Percentiles rank a stretch among this genome's conserved stretches.
These are phyloP conservation scores for Pterocles orientalis DNA, from an alignment of 2,113 vertebrate species.

Conservation along the genomic window DNA sequence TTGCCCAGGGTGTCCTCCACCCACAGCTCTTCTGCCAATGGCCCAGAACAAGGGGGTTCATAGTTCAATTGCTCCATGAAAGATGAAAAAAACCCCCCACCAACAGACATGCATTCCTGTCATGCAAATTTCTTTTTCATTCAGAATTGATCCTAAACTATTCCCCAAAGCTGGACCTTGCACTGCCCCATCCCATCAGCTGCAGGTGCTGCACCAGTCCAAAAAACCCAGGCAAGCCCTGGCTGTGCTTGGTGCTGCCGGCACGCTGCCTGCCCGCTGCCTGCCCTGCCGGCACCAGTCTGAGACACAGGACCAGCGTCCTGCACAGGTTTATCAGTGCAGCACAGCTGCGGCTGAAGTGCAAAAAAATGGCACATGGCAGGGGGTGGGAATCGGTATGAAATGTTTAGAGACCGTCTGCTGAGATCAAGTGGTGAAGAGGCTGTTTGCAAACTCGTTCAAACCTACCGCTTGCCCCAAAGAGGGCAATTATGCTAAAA, in stretches of 20 bases:
- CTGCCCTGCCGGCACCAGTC: neutral
- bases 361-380: neutral
- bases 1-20: neutral
- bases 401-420: rapidly evolving
- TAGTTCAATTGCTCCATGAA: neutral
- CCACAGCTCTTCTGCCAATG: neutral
- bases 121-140: neutral
- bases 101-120: neutral
- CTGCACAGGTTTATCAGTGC: neutral
- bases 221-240: neutral
- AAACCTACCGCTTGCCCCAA: neutral
- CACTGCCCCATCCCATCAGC: neutral
- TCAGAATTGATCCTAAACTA: neutral
- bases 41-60: neutral
- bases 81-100: neutral
- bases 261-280: neutral
- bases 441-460: neutral
- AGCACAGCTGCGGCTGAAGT: neutral
- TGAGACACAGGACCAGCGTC: rapidly evolving
- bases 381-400: neutral
- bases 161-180: neutral
- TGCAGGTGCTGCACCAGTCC: neutral
- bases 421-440: neutral
- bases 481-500: neutral
- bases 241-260: neutral